Base-by-base conservation (phyloP, 2,888 invertebrate species). In the Sarcophaga caerulescens region DNA sequence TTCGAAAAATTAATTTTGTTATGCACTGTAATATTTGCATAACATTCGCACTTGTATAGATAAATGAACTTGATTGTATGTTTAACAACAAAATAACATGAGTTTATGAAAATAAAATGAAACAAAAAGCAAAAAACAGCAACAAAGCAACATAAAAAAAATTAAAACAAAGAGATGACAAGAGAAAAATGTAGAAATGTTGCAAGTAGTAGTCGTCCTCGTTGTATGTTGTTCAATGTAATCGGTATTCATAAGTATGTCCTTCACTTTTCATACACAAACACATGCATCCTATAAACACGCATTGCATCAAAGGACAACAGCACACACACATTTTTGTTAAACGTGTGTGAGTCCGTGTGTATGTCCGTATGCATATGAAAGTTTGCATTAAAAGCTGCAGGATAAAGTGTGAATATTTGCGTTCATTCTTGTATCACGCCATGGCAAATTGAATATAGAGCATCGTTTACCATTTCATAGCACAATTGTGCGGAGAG, bases 361-460 rank as follows among this genome's bases (percentile, higher is more conserved):
- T 35, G 5, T 4, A 45, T 68, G 25, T 45, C 44, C 45, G 17
- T 62, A 47, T 8, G 17, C 59, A 52, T 52, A 23, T 62, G 70
- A 35, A 35, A 35, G 35, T 35, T 35, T 35, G 5, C 35, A 35
- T 35, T 35, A 35, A 35, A 35, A 35, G 35, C 21, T 35, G 17
- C 57, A 57, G 17, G 17, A 57, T 17, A 17, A 57, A 12, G 17
- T 57, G 17, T 17, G 17, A 2, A 70, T 14, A 60, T 44, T 57
- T 57, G 23, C 45, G 62, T n/a, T 35, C 52, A 74, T 76, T 57
- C 19, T 71, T 76, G 23, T 65, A 75, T 75, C 69, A 74, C 74
- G 78, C 81, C 74, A 66, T 85, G 78, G 71, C 79, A 80, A 83
- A 80, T 85, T 83, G 80, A 85, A 83, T 80, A 76, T 68, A 69